phyloP scores from a whole-genome alignment of 2,888 invertebrate species.

The Chymomyza fuscimana region DNA sequence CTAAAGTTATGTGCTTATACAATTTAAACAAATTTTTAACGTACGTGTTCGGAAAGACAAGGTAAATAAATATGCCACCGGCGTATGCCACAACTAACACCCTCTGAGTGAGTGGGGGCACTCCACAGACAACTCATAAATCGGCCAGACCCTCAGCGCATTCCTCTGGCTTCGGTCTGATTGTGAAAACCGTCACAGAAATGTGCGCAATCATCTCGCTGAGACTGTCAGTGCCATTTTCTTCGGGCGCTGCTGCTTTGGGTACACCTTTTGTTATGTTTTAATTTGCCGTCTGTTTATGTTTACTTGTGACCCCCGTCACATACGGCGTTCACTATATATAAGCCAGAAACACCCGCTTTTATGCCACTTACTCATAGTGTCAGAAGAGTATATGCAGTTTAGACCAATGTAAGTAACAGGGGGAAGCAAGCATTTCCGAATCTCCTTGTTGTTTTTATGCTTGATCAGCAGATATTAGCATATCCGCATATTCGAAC shows the following conservation, averaged over 20 bases:
- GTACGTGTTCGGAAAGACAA: background rate
- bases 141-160: background rate
- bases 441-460: no score
- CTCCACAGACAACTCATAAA: background rate
- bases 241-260: slow-evolving; percentile 5
- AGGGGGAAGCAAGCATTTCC: no score
- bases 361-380: background rate
- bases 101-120: background rate
- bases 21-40: background rate
- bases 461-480: no score
- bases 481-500: no score
- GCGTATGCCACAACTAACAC: background rate
- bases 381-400: no score
- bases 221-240: background rate
- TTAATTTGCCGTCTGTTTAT: slow-evolving; percentile 54
- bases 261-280: slow-evolving; percentile 56
- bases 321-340: background rate
- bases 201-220: background rate
- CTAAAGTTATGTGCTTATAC: background rate
- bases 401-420: no score
- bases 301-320: slow-evolving; percentile 32
- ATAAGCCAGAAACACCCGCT: background rate
- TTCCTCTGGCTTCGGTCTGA: background rate
- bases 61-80: background rate
- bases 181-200: background rate